Evolutionary conservation across 2,888 invertebrate species (phyloP).

Genomic region (Rotaria sp.): DNA sequence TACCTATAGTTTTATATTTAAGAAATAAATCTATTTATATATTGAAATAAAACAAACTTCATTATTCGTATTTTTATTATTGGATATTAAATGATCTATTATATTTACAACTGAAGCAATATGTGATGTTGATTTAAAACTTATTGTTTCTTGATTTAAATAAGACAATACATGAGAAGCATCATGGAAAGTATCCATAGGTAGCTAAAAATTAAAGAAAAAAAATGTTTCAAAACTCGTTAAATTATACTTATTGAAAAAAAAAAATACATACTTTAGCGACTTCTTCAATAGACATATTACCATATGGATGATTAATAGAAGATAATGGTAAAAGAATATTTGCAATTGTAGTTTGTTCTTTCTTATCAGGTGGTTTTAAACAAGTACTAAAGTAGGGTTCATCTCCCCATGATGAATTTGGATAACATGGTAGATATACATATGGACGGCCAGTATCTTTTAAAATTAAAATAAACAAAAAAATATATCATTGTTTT

Average conservation of each 20-base stretch:
- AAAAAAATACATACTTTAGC: no score
- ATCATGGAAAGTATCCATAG: background rate
- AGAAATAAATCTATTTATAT: no score
- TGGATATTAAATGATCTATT: background rate
- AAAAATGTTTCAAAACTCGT: no score
- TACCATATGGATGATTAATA: background rate
- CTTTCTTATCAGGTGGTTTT: background rate
- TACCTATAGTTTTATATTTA: no score
- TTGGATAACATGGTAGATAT: conserved; percentile 7
- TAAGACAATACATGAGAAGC: background rate
- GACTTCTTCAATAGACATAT: background rate
- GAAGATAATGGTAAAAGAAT: no score
- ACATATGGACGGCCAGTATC: conserved; percentile 21
- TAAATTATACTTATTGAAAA: no score
- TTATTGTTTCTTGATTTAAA: background rate
- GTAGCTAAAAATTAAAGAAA: background rate
- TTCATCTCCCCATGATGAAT: conserved; percentile 6
- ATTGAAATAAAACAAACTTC: no score
- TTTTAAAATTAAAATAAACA: background rate
- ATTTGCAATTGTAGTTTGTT: background rate
- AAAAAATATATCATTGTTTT: no score
- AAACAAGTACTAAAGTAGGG: background rate
- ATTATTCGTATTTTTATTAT: background rate
- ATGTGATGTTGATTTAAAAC: background rate
- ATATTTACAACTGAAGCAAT: background rate